Conservation (phyloP, 2,888 invertebrate genomes). For the Hydrotaea cyrtoneurina region DNA sequence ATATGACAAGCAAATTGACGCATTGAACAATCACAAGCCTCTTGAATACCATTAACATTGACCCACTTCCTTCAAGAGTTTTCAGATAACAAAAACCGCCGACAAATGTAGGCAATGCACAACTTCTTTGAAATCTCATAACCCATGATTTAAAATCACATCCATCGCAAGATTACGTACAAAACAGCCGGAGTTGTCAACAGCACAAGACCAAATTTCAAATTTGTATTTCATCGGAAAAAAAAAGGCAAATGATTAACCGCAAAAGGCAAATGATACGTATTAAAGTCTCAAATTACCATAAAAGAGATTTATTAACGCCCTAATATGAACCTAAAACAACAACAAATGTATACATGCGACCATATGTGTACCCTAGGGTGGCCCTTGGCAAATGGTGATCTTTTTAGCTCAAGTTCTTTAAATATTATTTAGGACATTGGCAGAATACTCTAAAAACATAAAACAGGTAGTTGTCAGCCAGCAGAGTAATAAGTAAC, state of each 20-base stretch:
- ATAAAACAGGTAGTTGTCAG: too few relatives aligned
- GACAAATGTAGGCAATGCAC: background rate
- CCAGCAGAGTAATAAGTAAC: too few relatives aligned
- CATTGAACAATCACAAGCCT: background rate
- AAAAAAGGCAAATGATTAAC: background rate
- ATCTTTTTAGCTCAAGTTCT: too few relatives aligned
- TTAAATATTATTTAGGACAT: too few relatives aligned
- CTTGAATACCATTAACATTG: conserved; percentile 5
- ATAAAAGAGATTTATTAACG: background rate
- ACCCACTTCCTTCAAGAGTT: background rate
- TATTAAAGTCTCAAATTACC: conserved; percentile 1
- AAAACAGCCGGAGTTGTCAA: background rate
- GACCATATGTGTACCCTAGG: too few relatives aligned
- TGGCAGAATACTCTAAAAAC: too few relatives aligned
- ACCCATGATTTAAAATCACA: background rate
- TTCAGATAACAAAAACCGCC: background rate
- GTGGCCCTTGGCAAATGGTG: too few relatives aligned
- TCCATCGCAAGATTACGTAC: background rate
- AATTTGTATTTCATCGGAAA: background rate
- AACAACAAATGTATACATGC: background rate
- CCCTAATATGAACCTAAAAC: background rate
- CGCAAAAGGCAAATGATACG: background rate
- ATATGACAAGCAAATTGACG: background rate
- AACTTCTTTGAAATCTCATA: background rate
- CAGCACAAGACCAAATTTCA: background rate